phyloP scores from a whole-genome alignment of 2,113 vertebrate genomes.

The Zapornia atra region DNA sequence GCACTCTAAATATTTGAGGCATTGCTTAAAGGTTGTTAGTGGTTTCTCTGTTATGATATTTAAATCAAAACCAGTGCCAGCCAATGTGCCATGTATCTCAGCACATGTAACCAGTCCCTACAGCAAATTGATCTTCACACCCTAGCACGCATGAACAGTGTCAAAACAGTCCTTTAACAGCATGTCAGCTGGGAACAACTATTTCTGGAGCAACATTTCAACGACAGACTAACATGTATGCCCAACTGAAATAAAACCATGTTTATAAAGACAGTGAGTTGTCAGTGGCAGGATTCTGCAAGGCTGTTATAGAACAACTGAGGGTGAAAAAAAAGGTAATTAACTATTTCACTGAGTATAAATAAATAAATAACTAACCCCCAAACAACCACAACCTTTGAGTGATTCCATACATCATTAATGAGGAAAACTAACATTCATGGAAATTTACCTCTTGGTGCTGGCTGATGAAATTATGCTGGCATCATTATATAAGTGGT shows the following conservation, averaged over 20 bases:
- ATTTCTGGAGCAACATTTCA: not conserved
- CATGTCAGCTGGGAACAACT: not conserved
- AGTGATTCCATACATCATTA: not conserved
- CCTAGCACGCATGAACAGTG: not conserved
- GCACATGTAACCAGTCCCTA: not conserved
- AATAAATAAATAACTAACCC: not conserved
- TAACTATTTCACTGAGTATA: not conserved
- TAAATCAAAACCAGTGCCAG: constrained; percentile 40
- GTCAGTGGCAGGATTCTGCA: not conserved
- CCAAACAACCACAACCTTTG: not conserved
- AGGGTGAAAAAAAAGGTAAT: not conserved
- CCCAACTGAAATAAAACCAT: not conserved
- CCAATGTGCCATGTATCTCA: not conserved
- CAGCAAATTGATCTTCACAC: not conserved
- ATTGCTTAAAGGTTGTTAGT: constrained; percentile 50
- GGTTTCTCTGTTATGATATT: constrained; percentile 50
- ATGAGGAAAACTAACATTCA: not conserved
- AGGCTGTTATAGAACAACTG: not conserved
- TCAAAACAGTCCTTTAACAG: not conserved
- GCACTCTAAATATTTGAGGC: constrained; percentile 3
- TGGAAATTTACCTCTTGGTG: not conserved
- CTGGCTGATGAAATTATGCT: not conserved
- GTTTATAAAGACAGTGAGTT: not conserved
- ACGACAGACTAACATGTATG: not conserved
- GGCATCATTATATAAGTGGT: not conserved